Base-by-base conservation (phyloP, 2,888 invertebrate species). In the Acanthosepion lycidas region DNA sequence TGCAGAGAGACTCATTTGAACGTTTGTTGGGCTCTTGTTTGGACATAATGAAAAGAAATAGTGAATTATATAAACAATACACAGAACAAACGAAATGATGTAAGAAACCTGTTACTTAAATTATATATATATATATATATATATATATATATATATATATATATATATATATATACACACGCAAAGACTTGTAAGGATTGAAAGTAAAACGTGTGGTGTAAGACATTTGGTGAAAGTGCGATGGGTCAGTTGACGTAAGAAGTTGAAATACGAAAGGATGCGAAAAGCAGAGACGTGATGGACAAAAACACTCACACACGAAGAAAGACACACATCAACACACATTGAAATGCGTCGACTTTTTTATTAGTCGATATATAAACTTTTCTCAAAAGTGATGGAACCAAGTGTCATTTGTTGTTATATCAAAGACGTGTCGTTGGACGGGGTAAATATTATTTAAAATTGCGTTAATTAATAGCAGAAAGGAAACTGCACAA, bases 1-100 rank as follows among this genome's bases (percentile, higher is more conserved):
- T 99, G 97, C 99, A 99, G 98, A 99, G 99, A 97, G 99, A 99
- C 97, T 99, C 99, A 95, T 99, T 99, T 98, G 99, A 99, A 98
- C 98, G 99, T 95, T 98, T 99, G 96, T 98, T 99, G 96, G 99
- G 99, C 92, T 99, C 99, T 94, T 99, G 99, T 98, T 99, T 99
- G 98, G 99, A 99, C 97, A 98, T 99, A 94, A 99, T 99, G 99
- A 99, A 99, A 98, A 98, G 99, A 97, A 97, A 97, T 94, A 97
- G 97, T 78, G 96, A 97, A 95, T 95, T 96, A 55, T 97, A 97
- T 95, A 96, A 97, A 95, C 96, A 96, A 95, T 97, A 96, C 94
- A 96, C 95, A 26, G 96, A 95, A 78, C 95, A 96, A 94, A 59
- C 92, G 33, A 94, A 95, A 91, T 95, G 94, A 93, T 93, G 64